A percentile compares a stretch with the other conserved stretches of the same genome.
Conservation (phyloP, 2,797 vertebrate species). For the Syngnathus acus region DNA sequence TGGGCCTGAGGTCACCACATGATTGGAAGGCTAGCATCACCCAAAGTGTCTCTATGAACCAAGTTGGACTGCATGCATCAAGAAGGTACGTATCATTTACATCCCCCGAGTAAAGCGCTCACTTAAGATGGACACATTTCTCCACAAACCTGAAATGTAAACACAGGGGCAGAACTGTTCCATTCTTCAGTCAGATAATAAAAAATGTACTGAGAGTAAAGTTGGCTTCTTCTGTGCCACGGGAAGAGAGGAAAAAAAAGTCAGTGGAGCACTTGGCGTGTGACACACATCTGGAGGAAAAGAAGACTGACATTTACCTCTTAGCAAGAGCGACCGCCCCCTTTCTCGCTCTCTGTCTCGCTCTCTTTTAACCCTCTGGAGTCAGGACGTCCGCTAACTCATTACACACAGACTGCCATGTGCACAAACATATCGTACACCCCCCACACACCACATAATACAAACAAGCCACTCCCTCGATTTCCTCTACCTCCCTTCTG, state of each 20-base stretch:
- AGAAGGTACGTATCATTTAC: background rate
- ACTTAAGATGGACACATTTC: background rate
- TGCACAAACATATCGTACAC: conserved; percentile 18
- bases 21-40: background rate
- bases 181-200: conserved; percentile 32
- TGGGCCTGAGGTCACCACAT: background rate
- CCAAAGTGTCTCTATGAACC: background rate
- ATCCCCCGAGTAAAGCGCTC: too few relatives aligned
- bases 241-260: conserved; percentile 4
- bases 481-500: conserved; percentile 58
- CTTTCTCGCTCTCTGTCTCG: conserved; percentile 11
- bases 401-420: conserved; percentile 34
- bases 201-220: background rate
- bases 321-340: conserved; percentile 23
- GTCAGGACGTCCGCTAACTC: conserved; percentile 52
- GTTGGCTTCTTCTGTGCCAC: conserved; percentile 2
- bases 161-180: conserved; percentile 27
- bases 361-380: conserved; percentile 29
- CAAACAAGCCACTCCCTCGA: conserved; percentile 59
- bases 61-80: background rate
- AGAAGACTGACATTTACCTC: conserved; percentile 50
- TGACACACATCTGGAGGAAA: conserved; percentile 25
- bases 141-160: conserved; percentile 44
- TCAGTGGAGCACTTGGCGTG: conserved; percentile 22
- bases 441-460: conserved; percentile 32